Percentiles rank a stretch among this genome's conserved stretches.
Conservation (phyloP, 2,797 vertebrate genomes). For the Sternotherus odoratus region DNA sequence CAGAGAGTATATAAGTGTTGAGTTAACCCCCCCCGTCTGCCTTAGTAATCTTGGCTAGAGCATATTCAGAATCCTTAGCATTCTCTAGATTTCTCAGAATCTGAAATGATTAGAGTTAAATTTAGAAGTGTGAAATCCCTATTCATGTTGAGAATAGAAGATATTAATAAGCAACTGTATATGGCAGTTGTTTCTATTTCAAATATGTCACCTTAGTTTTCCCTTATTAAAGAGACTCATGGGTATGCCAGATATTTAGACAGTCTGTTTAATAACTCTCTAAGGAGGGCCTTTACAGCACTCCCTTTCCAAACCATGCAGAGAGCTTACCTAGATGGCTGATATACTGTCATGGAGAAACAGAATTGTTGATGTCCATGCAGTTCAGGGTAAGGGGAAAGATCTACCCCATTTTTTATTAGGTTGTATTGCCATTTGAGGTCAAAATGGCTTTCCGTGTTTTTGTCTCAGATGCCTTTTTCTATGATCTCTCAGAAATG, state of each 20-base stretch:
- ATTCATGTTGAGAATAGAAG: not conserved
- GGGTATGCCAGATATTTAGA: not conserved
- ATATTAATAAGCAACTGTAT: not conserved
- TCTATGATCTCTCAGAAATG: not conserved
- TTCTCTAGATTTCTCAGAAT: not conserved
- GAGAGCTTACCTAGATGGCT: not conserved
- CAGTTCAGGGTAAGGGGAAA: not conserved
- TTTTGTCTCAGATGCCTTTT: not conserved
- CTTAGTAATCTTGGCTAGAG: not conserved
- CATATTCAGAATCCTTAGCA: not conserved
- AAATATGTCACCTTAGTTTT: not conserved
- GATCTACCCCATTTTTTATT: not conserved
- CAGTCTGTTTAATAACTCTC: not conserved
- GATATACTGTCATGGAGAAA: not conserved
- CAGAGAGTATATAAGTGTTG: constrained; percentile 35
- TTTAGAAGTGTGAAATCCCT: not conserved
- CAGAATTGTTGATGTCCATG: not conserved
- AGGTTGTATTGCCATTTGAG: not conserved
- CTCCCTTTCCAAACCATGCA: not conserved
- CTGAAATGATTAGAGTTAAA: not conserved
- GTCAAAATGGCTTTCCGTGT: not conserved
- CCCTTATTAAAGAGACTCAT: not conserved
- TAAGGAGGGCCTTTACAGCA: not conserved
- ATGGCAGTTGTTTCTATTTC: not conserved
- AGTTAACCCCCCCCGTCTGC: not conserved